A percentile compares a stretch with the other conserved stretches of the same genome.
phyloP scores from a whole-genome alignment of 2,113 vertebrate species.

The Rhadina sibilatrix region DNA sequence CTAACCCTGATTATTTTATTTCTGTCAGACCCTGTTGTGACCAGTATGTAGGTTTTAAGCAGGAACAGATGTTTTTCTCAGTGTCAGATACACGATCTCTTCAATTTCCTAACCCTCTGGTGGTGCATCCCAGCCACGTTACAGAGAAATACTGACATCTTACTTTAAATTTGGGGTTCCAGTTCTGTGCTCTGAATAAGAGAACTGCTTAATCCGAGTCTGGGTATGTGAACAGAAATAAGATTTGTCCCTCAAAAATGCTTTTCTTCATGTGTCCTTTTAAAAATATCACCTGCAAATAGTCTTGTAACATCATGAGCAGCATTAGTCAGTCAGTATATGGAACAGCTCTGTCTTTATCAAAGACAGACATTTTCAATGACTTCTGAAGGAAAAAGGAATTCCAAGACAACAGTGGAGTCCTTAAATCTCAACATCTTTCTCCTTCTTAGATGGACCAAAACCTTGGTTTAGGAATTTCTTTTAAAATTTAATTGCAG shows the following conservation, averaged over 20 bases:
- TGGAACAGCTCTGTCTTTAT: background rate
- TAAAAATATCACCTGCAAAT: background rate
- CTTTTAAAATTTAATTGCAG: conserved; percentile 26
- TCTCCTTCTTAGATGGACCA: background rate
- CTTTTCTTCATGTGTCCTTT: background rate
- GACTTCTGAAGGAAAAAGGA: background rate
- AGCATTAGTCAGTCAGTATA: background rate
- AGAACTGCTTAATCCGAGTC: background rate
- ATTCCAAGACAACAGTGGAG: background rate
- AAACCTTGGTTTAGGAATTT: background rate
- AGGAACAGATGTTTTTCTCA: background rate
- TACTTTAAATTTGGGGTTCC: background rate
- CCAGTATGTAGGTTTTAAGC: background rate
- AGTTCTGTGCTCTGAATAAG: background rate
- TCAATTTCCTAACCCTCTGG: background rate
- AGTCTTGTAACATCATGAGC: background rate
- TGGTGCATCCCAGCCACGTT: background rate
- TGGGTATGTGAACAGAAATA: background rate
- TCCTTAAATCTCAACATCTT: background rate
- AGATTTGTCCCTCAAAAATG: background rate
- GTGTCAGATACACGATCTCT: background rate
- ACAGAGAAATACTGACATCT: background rate
- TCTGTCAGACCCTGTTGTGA: background rate
- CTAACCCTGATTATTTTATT: background rate
- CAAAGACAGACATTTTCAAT: background rate